These are phyloP conservation scores for Ochropacha duplaris DNA, from an alignment of 2,888 invertebrate species.

Conservation along the genomic window DNA sequence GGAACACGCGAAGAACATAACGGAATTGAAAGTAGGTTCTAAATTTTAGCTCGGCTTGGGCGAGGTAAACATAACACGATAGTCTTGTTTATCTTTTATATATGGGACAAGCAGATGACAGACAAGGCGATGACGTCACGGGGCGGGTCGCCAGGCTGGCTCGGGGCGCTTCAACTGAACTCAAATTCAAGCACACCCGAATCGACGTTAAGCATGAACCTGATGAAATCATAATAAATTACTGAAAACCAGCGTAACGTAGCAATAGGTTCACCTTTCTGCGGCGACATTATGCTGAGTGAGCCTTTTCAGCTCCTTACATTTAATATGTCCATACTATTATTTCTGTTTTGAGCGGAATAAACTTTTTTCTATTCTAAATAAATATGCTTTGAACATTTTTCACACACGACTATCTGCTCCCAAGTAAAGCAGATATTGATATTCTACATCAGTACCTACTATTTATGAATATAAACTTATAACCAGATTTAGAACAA, in stretches of 20 bases:
- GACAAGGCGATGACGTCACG: constrained; percentile 65
- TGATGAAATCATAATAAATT: background rate
- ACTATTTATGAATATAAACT: no score
- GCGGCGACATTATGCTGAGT: no score
- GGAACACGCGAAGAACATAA: constrained; percentile 11
- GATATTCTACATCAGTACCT: no score
- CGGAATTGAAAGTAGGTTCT: constrained; percentile 18
- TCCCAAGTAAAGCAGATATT: no score
- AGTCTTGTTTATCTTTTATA: constrained; percentile 49
- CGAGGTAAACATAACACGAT: constrained; percentile 46
- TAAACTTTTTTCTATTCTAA: no score
- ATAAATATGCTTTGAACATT: no score
- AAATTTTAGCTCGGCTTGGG: constrained; percentile 24
- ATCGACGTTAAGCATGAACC: constrained; percentile 45
- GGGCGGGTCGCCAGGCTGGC: constrained; percentile 58
- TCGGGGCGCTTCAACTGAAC: constrained; percentile 59
- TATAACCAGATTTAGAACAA: no score
- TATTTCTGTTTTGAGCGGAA: no score
- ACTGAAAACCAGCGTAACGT: no score
- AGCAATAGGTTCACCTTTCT: background rate
- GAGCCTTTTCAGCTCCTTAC: no score
- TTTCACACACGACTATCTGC: no score
- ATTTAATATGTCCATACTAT: no score
- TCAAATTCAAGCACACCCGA: constrained; percentile 59
- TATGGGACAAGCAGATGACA: constrained; percentile 26